A percentile compares a stretch with the other conserved stretches of the same genome.
Evolutionary conservation across 2,113 vertebrate genomes (phyloP).

Genomic region (Cygnus atratus): DNA sequence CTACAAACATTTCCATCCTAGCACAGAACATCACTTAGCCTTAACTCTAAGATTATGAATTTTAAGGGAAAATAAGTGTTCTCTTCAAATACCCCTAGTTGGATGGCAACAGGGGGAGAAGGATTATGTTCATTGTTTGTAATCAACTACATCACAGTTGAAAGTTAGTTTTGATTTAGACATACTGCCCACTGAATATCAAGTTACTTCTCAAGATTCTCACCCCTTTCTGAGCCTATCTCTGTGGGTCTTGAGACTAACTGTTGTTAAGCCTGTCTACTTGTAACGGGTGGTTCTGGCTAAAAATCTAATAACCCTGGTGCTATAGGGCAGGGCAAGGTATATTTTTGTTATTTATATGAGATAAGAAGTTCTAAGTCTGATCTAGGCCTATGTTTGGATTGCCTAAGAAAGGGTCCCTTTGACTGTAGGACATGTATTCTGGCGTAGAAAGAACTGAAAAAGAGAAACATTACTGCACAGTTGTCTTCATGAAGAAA

Average conservation of each 20-base stretch:
- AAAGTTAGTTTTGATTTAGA: constrained; percentile 1
- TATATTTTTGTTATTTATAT: not conserved
- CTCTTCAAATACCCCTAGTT: not conserved
- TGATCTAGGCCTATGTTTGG: not conserved
- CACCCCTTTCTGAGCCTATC: not conserved
- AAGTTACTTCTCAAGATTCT: not conserved
- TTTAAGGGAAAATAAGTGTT: not conserved
- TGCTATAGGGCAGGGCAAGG: not conserved
- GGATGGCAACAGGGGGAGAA: not conserved
- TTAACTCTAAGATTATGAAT: not conserved
- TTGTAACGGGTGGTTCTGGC: not conserved
- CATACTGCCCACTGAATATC: not conserved
- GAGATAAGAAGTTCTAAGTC: not conserved
- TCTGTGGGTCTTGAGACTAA: not conserved
- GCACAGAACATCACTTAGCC: not conserved
- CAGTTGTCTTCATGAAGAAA: not conserved
- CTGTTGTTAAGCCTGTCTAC: not conserved
- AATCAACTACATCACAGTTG: not conserved
- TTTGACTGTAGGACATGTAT: not conserved
- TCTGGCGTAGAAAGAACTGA: not conserved
- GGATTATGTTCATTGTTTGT: not conserved
- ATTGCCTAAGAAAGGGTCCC: not conserved
- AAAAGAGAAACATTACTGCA: not conserved
- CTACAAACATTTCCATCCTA: not conserved
- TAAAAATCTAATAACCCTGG: not conserved